Percentiles rank a stretch among this genome's conserved stretches.
Conservation (phyloP, 2,888 invertebrate species). For the Chymomyza amoena region DNA sequence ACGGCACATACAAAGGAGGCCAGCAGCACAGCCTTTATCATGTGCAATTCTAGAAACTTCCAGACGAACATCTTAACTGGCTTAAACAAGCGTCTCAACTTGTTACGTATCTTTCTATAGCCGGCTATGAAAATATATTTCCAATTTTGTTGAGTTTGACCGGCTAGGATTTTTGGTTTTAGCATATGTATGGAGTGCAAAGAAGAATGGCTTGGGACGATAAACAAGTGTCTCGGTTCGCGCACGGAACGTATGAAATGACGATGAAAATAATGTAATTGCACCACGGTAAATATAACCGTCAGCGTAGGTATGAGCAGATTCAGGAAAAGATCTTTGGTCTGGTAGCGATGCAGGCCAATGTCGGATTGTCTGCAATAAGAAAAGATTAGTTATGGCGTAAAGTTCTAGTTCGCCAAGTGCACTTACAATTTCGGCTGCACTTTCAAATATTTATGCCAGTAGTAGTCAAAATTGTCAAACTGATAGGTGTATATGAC, state of each 20-base stretch:
- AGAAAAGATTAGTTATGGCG: background rate
- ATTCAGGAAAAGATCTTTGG: slow-evolving; percentile 92
- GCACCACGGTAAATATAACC: slow-evolving; percentile 97
- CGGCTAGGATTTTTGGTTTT: background rate
- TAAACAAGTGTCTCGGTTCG: slow-evolving; percentile 35
- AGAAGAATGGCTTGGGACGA: background rate
- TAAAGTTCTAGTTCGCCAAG: background rate
- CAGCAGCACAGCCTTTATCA: slow-evolving; percentile 91
- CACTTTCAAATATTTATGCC: slow-evolving; percentile 87
- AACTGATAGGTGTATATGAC: slow-evolving; percentile 98
- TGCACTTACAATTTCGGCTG: slow-evolving; percentile 85
- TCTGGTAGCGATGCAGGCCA: slow-evolving; percentile 92
- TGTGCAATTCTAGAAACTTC: slow-evolving; percentile 93
- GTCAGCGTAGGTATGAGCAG: slow-evolving; percentile 97
- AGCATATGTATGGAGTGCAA: background rate
- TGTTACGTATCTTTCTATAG: slow-evolving; percentile 42
- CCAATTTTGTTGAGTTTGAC: background rate
- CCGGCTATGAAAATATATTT: slow-evolving; percentile 15
- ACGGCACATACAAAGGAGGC: slow-evolving; percentile 88
- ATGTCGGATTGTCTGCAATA: slow-evolving; percentile 91
- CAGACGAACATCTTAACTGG: slow-evolving; percentile 81
- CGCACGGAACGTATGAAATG: slow-evolving; percentile 88
- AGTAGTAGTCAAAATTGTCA: slow-evolving; percentile 89
- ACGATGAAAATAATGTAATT: slow-evolving; percentile 98
- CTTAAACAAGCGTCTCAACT: slow-evolving; percentile 47